Percentiles rank a stretch among this genome's conserved stretches.
Evolutionary conservation across 2,888 invertebrate species (phyloP).

Genomic region (Napeogenes sylphis): DNA sequence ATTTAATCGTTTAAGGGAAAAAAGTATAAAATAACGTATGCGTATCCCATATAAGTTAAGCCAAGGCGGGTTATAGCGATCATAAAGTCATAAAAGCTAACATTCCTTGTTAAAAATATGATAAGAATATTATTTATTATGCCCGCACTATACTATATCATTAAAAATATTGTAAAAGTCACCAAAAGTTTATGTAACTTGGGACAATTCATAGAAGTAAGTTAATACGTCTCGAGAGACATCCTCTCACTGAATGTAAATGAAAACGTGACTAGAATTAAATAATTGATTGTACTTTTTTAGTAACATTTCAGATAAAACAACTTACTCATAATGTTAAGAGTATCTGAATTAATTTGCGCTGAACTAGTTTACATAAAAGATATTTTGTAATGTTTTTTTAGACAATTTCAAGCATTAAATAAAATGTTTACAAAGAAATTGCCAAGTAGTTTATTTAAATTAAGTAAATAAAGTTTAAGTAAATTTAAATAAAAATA

Average conservation of each 20-base stretch:
- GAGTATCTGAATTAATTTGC: no score
- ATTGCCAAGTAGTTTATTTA: neutral
- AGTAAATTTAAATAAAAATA: no score
- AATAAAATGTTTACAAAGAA: neutral
- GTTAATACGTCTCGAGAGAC: neutral
- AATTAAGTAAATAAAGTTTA: no score
- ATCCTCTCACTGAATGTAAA: constrained; percentile 2
- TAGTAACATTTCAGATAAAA: neutral
- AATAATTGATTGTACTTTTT: constrained; percentile 2
- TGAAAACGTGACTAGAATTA: neutral
- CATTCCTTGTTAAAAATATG: no score
- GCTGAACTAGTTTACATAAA: neutral
- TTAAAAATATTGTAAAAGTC: neutral
- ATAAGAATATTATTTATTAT: no score
- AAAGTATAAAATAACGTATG: no score
- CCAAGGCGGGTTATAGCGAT: no score
- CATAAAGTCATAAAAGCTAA: no score
- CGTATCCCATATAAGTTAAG: no score
- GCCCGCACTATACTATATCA: neutral
- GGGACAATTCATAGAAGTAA: neutral
- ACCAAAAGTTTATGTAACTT: neutral
- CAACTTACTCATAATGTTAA: no score
- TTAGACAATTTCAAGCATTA: neutral
- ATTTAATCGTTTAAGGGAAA: no score
- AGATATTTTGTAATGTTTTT: neutral